Evolutionary conservation across 2,888 invertebrate species (phyloP), one percentile per base, ranked within the genome.

Genomic region (Xestia sexstrigata): DNA sequence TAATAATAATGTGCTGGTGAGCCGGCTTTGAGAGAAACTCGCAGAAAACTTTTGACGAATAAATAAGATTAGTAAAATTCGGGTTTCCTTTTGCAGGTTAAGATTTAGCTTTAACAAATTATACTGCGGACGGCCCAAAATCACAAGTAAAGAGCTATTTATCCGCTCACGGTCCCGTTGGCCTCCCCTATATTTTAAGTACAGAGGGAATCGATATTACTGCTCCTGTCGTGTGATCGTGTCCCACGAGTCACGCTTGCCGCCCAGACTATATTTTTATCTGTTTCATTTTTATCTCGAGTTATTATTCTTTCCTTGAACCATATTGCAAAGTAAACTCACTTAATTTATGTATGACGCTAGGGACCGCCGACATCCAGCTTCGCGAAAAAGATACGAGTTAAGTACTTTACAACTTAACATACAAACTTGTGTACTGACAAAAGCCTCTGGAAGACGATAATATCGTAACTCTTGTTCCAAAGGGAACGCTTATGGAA

Each of bases 241-340:
- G 92, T 92, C 92, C 91, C 91, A 87, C 85, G 89, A 92, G 93
- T 93, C 94, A 92, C 92, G 93, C 91, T 91, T 89, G 84, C 86
- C 85, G 89, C 82, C 86, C 86, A 71, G 77, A 87, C 77, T 87
- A 84, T 80, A 80, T 82, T 82, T 81, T 87, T 81, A 66, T 81
- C 71, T 66, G 73, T 79, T 89, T 88, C 84, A 87, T 85, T 87
- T 88, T 88, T 86, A 85, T 81, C 82, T 78, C 70, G 68, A 84
- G 84, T 85, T 83, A 82, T 85, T 86, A 83, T 88, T 86, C 83
- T 79, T 83, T 79, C 78, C 78, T 87, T 77, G 74, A 82, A 86
- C 81, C 78, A 69, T 84, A 79, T 84, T 87, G 84, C 83, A 85
- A 86, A 85, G 80, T 82, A 85, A 85, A 83, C 82, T 86, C 71